Conservation (phyloP, 2,888 invertebrate genomes). For the Metopia argyrocephala region DNA sequence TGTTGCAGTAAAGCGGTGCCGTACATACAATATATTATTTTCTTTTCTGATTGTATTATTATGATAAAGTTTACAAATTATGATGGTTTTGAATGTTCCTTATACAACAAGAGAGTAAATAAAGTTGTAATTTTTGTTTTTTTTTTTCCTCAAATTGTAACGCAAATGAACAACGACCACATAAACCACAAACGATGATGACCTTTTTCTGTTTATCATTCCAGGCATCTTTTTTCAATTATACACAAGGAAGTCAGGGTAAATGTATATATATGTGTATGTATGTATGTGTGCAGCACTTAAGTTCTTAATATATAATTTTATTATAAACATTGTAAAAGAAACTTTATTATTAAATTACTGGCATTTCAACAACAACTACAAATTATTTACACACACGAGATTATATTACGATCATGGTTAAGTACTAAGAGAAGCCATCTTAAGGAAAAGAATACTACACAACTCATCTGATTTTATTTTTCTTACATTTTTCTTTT, state of each 20-base stretch:
- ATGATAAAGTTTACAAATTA: constrained; percentile 9
- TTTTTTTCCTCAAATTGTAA: too few relatives aligned
- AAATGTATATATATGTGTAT: constrained; percentile 13
- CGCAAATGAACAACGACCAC: neutral
- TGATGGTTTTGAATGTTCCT: neutral
- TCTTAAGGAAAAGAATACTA: neutral
- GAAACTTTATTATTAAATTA: constrained; percentile 56
- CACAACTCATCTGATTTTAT: neutral
- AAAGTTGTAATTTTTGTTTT: too few relatives aligned
- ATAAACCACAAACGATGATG: constrained; percentile 41
- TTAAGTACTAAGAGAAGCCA: neutral
- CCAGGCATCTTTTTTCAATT: neutral
- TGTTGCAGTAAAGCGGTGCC: too few relatives aligned
- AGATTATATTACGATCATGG: neutral
- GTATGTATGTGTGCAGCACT: neutral
- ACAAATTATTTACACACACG: neutral
- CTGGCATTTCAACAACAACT: constrained; percentile 29
- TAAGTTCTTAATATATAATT: constrained; percentile 44
- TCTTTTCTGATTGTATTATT: constrained; percentile 3
- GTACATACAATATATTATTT: neutral
- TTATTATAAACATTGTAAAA: constrained; percentile 33
- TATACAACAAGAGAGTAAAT: neutral
- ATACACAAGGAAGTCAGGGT: neutral
- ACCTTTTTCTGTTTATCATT: constrained; percentile 21
- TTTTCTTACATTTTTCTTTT: neutral